phyloP scores from a whole-genome alignment of 2,888 invertebrate genomes.

The Hydrotaea diabolus region DNA sequence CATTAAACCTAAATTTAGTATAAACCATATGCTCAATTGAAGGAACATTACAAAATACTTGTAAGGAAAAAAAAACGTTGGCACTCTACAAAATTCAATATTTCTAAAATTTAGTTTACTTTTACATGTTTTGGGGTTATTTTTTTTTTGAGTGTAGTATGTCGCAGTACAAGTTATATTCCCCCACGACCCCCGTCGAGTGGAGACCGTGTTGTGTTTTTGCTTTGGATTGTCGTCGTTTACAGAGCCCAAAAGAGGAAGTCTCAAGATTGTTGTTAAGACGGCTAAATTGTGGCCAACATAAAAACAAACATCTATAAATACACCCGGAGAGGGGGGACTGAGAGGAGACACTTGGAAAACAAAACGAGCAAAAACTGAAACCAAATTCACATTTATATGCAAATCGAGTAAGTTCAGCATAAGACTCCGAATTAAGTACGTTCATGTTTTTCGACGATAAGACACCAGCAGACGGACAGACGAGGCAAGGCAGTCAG shows the following conservation, averaged over 20 bases:
- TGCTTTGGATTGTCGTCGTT: not conserved
- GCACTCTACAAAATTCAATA: too few relatives aligned
- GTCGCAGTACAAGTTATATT: not conserved
- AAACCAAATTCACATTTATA: slow-evolving; percentile 24
- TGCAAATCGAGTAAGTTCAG: slow-evolving; percentile 21
- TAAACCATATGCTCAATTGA: too few relatives aligned
- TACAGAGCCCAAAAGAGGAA: slow-evolving; percentile 19
- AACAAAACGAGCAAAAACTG: not conserved
- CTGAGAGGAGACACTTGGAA: too few relatives aligned
- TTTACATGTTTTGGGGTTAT: too few relatives aligned
- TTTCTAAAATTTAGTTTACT: too few relatives aligned
- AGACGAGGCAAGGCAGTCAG: not conserved
- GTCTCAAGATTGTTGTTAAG: slow-evolving; percentile 29
- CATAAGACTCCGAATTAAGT: slow-evolving; percentile 15
- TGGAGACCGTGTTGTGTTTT: not conserved
- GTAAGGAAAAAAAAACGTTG: too few relatives aligned
- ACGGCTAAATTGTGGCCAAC: slow-evolving; percentile 26
- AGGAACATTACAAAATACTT: too few relatives aligned
- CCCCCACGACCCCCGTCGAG: not conserved
- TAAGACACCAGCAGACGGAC: slow-evolving; percentile 9
- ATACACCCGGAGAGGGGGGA: too few relatives aligned
- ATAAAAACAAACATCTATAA: not conserved
- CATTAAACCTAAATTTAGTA: too few relatives aligned
- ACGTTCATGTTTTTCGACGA: slow-evolving; percentile 17
- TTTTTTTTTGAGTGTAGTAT: not conserved